Base-by-base conservation (phyloP, 1,140 invertebrate species). In the Camponotus vicinus region DNA sequence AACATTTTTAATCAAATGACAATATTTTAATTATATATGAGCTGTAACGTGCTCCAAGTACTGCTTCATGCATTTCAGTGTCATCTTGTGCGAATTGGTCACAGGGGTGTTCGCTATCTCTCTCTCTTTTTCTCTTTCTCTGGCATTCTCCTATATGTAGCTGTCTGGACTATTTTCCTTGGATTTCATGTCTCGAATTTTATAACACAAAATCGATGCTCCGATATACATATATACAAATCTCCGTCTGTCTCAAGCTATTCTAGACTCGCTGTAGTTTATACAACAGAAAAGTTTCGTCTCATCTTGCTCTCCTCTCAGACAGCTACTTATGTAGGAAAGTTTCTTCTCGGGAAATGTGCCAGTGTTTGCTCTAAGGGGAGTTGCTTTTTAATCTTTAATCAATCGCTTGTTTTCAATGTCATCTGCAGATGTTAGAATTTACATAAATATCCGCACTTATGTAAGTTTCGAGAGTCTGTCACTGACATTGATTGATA, bases 61-160 rank as follows among this genome's bases (percentile, higher is more conserved):
- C 77, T 88, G 83, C 89, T 90, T 90, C 86, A 86, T 86, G 86
- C 89, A 90, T 90, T 90, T 90, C 83, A 85, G 63, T 90, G 88
- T 88, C 82, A 88, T 86, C 86, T 88, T 67, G 89, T 90, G 89
- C 83, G 86, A 90, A 90, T 90, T 88, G 89, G 52, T 88, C 88
- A 69, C 85, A 85, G 85, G 90, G 85, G 63, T 91, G 85, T 89
- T 91, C 87, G 90, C 84, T 91, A 86, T 77, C 75, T 64, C 52
- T 52, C 49, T 64, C 52, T 52, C 49, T 77, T 70, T 64, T 34
- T 52, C 49, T 59, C 57, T 59, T 21, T 21, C 49, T 27, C 3
- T n/a, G 11, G 18, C 11, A n/a, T 49, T 75, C 13, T 55, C 7
- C 15, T 73, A 45, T 40, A 73, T 21, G 5, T 37, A 34, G 69